Evolutionary conservation across 1,140 invertebrate species (phyloP), one percentile per base, ranked within the genome.

Genomic region (Subanguina moxae): DNA sequence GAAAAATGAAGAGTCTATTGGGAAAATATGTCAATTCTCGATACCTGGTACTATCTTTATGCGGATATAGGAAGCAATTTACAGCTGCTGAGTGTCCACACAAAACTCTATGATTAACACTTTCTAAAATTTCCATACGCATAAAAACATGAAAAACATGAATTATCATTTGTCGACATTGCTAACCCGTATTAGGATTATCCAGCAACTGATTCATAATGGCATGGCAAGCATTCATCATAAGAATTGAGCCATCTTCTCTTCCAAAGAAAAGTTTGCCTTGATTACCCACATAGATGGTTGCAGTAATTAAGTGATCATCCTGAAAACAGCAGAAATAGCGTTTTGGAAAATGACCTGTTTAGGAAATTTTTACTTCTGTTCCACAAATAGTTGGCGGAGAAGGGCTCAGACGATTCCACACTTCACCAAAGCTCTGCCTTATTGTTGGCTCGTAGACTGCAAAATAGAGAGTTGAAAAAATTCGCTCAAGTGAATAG

Each of bases 181-280:
- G 75, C 7, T 62, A 19, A 73, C 67, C 64, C 15, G 48, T 61
- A 38, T 32, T 57, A 17, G 58, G 42, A 89, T 78, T 91, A 78
- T 94, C 91, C 46, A 97, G 86, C 23, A 97, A 83, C 78, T 97
- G 94, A 67, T 94, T 84, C 88, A 94, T 92, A 1, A 97, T 90
- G 8, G 93, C 93, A 82, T 96, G 91, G 0, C 92, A 93, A 0
- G 93, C 94, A 27, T 94, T 91, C 8, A 95, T 89, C 63, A 98
- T 94, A n/a, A 97, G 89, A 69, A 98, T 96, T 57, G 90, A 90
- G 17, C 95, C 95, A 84, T 98, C 93, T 82, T 94, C 90, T 38
- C 94, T 86, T 1, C 95, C 95, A 72, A 94, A 90, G 3, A 96
- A 92, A 43, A 98, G 83, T 27, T 92, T 88, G 78, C 93, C 93